Evolutionary conservation across 2,888 invertebrate species (phyloP).

Genomic region (Thera britannica): DNA sequence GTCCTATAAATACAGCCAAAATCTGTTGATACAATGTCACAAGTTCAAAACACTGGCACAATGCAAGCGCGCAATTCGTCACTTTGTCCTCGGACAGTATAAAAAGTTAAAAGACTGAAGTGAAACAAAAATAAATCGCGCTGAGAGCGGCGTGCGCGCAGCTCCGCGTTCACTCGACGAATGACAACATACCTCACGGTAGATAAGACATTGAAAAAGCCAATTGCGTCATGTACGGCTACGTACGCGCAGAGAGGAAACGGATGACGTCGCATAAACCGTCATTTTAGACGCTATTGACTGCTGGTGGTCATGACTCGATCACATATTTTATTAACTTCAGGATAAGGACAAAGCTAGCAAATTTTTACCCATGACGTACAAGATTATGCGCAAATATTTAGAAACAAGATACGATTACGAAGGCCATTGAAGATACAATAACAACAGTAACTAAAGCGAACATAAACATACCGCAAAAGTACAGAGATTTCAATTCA

Average conservation of each 20-base stretch:
- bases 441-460: conserved; percentile 13
- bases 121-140: conserved; percentile 71
- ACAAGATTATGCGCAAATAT: conserved; percentile 29
- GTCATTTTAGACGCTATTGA: conserved; percentile 74
- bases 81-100: conserved; percentile 77
- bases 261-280: conserved; percentile 76
- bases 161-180: conserved; percentile 75
- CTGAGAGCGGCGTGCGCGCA: conserved; percentile 74
- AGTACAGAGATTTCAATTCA: conserved; percentile 7
- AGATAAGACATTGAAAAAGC: conserved; percentile 85
- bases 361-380: conserved; percentile 19
- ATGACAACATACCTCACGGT: conserved; percentile 81
- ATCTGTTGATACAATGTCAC: conserved; percentile 67
- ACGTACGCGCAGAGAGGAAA: conserved; percentile 80
- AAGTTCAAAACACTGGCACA: conserved; percentile 79
- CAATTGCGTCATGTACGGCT: conserved; percentile 83
- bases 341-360: conserved; percentile 51
- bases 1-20: conserved; percentile 56
- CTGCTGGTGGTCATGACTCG: conserved; percentile 64
- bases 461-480: conserved; percentile 16
- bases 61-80: conserved; percentile 74
- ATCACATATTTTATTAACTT: conserved; percentile 61
- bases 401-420: conserved; percentile 28
- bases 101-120: conserved; percentile 75
- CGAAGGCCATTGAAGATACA: conserved; percentile 23